phyloP scores from a whole-genome alignment of 2,888 invertebrate genomes.

The Heliconius ismenius region DNA sequence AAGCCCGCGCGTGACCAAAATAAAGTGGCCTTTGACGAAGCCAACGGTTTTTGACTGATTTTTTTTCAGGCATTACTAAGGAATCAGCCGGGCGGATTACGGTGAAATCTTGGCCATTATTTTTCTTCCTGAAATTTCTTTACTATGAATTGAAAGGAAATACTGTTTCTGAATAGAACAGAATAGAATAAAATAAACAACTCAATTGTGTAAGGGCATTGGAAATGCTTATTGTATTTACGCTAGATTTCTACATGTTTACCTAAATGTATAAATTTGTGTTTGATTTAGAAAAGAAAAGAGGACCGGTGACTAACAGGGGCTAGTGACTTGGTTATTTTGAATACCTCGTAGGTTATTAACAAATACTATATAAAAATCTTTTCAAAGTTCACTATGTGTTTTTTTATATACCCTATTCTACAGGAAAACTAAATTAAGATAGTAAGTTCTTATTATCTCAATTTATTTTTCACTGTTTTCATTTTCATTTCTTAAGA shows the following conservation, averaged over 20 bases:
- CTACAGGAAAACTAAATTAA: too few relatives aligned
- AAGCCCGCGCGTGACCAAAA: constrained; percentile 68
- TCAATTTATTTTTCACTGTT: too few relatives aligned
- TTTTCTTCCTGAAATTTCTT: constrained; percentile 39
- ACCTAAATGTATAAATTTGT: neutral
- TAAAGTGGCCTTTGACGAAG: constrained; percentile 62
- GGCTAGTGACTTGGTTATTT: too few relatives aligned
- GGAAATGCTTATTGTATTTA: neutral
- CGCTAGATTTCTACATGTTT: neutral
- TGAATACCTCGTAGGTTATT: too few relatives aligned
- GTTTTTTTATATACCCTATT: too few relatives aligned
- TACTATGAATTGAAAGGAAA: constrained; percentile 36
- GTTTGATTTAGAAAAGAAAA: too few relatives aligned
- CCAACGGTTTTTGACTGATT: constrained; percentile 54
- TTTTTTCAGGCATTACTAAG: constrained; percentile 52
- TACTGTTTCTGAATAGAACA: constrained; percentile 30
- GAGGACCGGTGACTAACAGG: too few relatives aligned
- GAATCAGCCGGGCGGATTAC: constrained; percentile 50
- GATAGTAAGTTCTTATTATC: too few relatives aligned
- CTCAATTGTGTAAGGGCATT: constrained; percentile 1
- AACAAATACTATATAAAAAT: too few relatives aligned
- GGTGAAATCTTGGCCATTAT: constrained; percentile 42
- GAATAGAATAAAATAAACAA: constrained; percentile 24
- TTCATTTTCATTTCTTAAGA: too few relatives aligned
- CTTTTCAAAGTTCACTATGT: too few relatives aligned